Evolutionary conservation across 64 coral and sea anemone genomes (phyloP).

Genomic region (Dendrophyllia cribrosa): DNA sequence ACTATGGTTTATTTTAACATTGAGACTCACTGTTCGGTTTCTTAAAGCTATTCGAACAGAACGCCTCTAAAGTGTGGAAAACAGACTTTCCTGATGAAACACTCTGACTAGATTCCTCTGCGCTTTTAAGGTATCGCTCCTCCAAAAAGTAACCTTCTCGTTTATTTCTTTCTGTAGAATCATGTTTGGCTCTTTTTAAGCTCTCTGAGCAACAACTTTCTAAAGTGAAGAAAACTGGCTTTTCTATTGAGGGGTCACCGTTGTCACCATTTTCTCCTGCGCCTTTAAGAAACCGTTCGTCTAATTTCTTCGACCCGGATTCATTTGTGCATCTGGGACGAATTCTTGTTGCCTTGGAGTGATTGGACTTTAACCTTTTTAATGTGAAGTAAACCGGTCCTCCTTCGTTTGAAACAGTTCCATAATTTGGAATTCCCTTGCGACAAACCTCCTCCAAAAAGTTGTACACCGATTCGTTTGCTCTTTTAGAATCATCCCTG

Average conservation of each 20-base stretch:
- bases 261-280: neutral
- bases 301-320: neutral
- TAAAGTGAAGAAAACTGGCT: neutral
- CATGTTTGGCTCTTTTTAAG: neutral
- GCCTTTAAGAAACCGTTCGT: neutral
- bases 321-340: neutral
- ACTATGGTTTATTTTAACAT: neutral
- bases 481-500: neutral
- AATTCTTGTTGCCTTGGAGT: conserved; percentile 8
- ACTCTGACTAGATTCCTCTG: neutral
- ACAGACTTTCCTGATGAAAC: neutral
- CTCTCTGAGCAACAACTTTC: neutral
- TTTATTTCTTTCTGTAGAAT: neutral
- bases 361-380: conserved; percentile 3
- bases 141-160: neutral
- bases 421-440: neutral
- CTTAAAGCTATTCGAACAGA: neutral
- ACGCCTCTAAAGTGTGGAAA: neutral
- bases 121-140: neutral
- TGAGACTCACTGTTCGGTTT: neutral
- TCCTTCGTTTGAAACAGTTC: neutral
- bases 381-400: conserved; percentile 2
- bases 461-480: neutral
- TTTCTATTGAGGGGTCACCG: neutral
- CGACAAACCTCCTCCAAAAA: neutral